Evolutionary conservation across 2,113 vertebrate species (phyloP).

Genomic region (Sus scrofa): T2T-Sscrofa CM000830.6:49507001-49507500

Average conservation of each 20-base stretch:
- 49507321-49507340: background rate
- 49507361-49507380: background rate
- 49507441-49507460: background rate
- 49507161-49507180: slow-evolving; percentile 1
- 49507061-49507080: slow-evolving; percentile 26
- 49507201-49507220: slow-evolving; percentile 7
- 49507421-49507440: background rate
- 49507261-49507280: slow-evolving; percentile 17
- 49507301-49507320: background rate
- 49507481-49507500: no score
- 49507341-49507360: background rate
- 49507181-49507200: slow-evolving; percentile 42
- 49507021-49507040: slow-evolving; percentile 37
- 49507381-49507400: background rate
- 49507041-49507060: slow-evolving; percentile 25
- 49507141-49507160: background rate
- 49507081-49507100: background rate
- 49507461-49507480: no score
- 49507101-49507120: slow-evolving; percentile 7
- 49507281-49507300: background rate
- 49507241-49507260: slow-evolving; percentile 29
- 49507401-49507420: background rate
- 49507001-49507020: slow-evolving; percentile 44
- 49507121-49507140: slow-evolving; percentile 45
- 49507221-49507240: slow-evolving; percentile 24